Evolutionary conservation across 1,140 invertebrate species (phyloP), one percentile per base, ranked within the genome.

Genomic region (Brachionus angularis): DNA sequence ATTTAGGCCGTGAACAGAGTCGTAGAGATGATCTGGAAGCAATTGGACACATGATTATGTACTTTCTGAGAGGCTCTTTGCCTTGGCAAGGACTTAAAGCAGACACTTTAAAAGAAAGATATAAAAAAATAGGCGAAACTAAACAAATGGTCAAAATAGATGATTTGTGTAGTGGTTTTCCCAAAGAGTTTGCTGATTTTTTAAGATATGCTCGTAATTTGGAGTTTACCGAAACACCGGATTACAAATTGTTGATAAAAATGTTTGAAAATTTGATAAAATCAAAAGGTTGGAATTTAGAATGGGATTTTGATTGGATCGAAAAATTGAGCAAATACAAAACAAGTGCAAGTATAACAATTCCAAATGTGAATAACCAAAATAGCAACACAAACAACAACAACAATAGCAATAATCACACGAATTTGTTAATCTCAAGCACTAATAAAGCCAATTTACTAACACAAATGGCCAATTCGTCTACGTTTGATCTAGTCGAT

Each of bases 11-110:
- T 90, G 96, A 99, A 85, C 96, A 98, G 88, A 97, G 93, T 80
- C 87, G 96, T 81, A 86, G 96, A 81, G 96, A 99, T 83, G 96
- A 99, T 85, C 85, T 99, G 78, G 96, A 99, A 84, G 95, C 96
- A 64, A 84, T 99, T 75, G 96, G 96, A 73, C 95, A 99, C 85
- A 98, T 99, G 94, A 98, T 98, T 85, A 98, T 99, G 29, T 72
- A 73, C 42, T 73, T 73, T 62, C n/a, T 72, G 36, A 27, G 50
- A 39, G 70, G 69, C 3, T 58, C 29, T 39, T 27, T 73, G 29
- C 72, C 72, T 3, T 73, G 72, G 72, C 72, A 73, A 34, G 72
- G 72, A 5, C 34, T 73, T 12, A 73, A 73, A 36, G 53, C 67
- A 25, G 67, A 52, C 5, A 71, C 50, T 1, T 27, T 72, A n/a